phyloP scores from a whole-genome alignment of 1,140 invertebrate species.

The Calephelis nemesis region DNA sequence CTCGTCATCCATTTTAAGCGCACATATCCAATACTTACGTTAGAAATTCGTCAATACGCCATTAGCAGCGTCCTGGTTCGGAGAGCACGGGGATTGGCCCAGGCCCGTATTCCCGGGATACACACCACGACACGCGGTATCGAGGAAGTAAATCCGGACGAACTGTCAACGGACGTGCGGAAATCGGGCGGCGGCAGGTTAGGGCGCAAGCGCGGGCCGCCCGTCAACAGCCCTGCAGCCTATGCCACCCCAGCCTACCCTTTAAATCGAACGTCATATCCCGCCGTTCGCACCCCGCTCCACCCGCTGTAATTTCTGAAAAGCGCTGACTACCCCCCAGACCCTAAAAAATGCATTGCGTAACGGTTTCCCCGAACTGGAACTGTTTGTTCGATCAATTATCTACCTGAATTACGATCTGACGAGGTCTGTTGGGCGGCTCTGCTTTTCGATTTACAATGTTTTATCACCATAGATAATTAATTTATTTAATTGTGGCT shows the following conservation, averaged over 20 bases:
- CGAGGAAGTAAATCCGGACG: slow-evolving; percentile 74
- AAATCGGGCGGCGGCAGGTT: slow-evolving; percentile 65
- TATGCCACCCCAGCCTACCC: slow-evolving; percentile 56
- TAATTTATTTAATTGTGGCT: too few species aligned
- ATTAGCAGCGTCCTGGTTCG: slow-evolving; percentile 48
- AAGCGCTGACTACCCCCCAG: slow-evolving; percentile 67
- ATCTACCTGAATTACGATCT: slow-evolving; percentile 55
- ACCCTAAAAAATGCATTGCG: slow-evolving; percentile 78
- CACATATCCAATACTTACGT: slow-evolving; percentile 50
- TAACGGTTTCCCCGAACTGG: slow-evolving; percentile 71
- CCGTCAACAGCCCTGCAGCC: slow-evolving; percentile 76
- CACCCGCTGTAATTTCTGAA: slow-evolving; percentile 70
- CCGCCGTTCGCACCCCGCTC: slow-evolving; percentile 56
- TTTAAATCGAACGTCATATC: slow-evolving; percentile 78
- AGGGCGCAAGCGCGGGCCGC: slow-evolving; percentile 67
- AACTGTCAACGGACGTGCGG: slow-evolving; percentile 69
- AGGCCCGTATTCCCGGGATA: slow-evolving; percentile 49
- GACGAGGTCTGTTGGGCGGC: slow-evolving; percentile 19
- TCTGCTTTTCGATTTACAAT: slow-evolving; percentile 19
- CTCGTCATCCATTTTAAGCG: neutral
- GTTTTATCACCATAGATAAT: neutral
- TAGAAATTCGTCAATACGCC: slow-evolving; percentile 52
- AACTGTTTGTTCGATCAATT: slow-evolving; percentile 71
- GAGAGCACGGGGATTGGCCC: slow-evolving; percentile 49
- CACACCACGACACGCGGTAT: slow-evolving; percentile 76